Base-by-base conservation (phyloP, 2,797 vertebrate genomes). In the Labroides dimidiatus region DNA sequence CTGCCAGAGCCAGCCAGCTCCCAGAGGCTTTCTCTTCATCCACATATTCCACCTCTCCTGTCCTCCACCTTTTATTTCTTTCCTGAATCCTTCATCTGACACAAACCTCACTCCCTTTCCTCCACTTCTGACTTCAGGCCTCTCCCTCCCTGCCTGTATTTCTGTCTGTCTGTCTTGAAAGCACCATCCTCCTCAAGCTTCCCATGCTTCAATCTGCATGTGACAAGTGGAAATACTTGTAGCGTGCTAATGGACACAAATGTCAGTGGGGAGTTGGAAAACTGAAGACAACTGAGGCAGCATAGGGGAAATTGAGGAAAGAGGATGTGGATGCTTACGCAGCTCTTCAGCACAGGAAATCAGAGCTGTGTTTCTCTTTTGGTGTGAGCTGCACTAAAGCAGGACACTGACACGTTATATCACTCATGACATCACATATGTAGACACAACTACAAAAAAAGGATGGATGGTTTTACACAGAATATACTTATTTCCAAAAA, bases 1-100 rank as follows among this genome's bases (percentile, higher is more conserved):
- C 91, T 91, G 84, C 80, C 80, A 89, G 87, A 91, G 77, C 68
- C 78, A 78, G 69, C 60, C 64, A 23, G 66, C 64, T 88, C 93
- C 89, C 89, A 37, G 67, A 89, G 86, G 93, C 55, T 72, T 75
- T 81, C 70, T 64, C 48, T 44, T 47, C 66, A 42, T 51, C 30
- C 50, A 50, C 23, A 52, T 33, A 53, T 52, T 55, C 72, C 56
- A 81, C 72, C 70, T 64, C 60, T 72, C 39, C 78, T 20, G 47
- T 57, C 52, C 24, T 50, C 45, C 33, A 55, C 54, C 44, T 71
- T 77, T 74, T 45, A 37, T 55, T 55, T 61, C 56, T 63, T 6
- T 13, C 23, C 37, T 66, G 61, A 41, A 50, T 41, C 55, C 49
- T 72, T 72, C 72, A 47, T 60, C 49, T 84, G 76, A 84, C 71